Evolutionary conservation across 1,140 invertebrate genomes (phyloP).

Genomic region (Drosophila nikananu): DNA sequence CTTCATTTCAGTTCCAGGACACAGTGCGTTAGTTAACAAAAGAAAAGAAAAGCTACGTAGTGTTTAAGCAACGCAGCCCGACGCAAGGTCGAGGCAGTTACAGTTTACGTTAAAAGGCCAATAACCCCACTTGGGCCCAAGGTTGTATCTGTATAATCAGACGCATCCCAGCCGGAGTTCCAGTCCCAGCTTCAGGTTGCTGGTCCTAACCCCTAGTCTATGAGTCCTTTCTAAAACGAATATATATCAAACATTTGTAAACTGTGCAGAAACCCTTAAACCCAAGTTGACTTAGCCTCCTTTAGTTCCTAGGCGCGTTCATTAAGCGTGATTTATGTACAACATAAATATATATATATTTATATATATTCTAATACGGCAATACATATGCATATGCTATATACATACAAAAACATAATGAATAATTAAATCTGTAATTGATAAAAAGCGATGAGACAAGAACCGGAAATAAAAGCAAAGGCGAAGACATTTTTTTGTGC

Average conservation of each 20-base stretch:
- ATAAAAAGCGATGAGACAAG: slow-evolving; percentile 27
- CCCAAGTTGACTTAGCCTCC: not conserved
- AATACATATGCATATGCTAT: slow-evolving; percentile 33
- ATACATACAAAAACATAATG: slow-evolving; percentile 33
- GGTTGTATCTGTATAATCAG: not conserved
- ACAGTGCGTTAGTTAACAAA: slow-evolving; percentile 43
- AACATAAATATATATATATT: slow-evolving; percentile 3
- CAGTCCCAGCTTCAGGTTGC: not conserved
- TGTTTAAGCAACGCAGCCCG: slow-evolving; percentile 11
- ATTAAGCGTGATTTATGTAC: slow-evolving; percentile 30
- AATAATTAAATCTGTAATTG: slow-evolving; percentile 59
- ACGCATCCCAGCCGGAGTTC: not conserved
- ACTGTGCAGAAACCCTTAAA: not conserved
- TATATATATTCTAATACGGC: slow-evolving; percentile 33
- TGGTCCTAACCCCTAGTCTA: no score
- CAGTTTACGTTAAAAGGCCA: slow-evolving; percentile 9
- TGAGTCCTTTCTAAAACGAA: not conserved
- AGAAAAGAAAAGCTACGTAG: slow-evolving; percentile 35
- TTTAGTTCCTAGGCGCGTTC: slow-evolving; percentile 14
- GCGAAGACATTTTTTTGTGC: slow-evolving; percentile 38
- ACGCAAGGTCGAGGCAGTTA: not conserved
- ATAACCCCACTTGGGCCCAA: not conserved
- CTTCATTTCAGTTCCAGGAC: slow-evolving; percentile 9
- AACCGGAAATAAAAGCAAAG: slow-evolving; percentile 32
- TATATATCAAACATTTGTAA: not conserved